Percentiles rank a stretch among this genome's conserved stretches.
These are phyloP conservation scores for Telenomus remus DNA, from an alignment of 1,140 invertebrate genomes.

Conservation along the genomic window DNA sequence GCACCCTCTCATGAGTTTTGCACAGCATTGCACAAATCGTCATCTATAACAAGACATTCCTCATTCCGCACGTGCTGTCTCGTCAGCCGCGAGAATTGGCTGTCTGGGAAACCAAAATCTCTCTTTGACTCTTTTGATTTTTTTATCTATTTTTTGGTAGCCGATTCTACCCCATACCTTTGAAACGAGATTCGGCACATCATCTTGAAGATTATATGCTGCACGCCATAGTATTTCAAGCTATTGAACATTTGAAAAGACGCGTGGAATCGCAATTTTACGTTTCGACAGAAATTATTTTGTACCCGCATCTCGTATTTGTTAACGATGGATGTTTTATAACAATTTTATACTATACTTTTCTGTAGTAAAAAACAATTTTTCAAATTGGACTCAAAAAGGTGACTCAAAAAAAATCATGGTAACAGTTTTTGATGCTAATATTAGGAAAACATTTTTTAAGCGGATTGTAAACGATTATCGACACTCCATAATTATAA, in stretches of 20 bases:
- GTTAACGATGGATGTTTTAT: slow-evolving; percentile 20
- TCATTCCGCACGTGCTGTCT: slow-evolving; percentile 46
- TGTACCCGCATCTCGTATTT: slow-evolving; percentile 11
- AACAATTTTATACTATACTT: slow-evolving; percentile 2
- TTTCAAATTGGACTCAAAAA: no score
- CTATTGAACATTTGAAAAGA: slow-evolving; percentile 41
- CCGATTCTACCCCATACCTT: slow-evolving; percentile 15
- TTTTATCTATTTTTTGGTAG: slow-evolving; percentile 13
- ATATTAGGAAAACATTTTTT: no score
- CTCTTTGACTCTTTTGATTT: slow-evolving; percentile 26
- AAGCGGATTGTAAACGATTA: neutral
- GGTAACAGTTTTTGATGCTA: no score
- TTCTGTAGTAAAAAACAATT: no score
- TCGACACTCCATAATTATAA: neutral
- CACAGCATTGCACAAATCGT: slow-evolving; percentile 28
- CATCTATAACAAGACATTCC: slow-evolving; percentile 54
- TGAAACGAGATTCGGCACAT: slow-evolving; percentile 30
- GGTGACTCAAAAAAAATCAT: no score
- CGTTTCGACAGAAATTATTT: slow-evolving; percentile 27
- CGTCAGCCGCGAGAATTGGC: slow-evolving; percentile 46
- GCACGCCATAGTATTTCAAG: slow-evolving; percentile 31
- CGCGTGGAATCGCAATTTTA: slow-evolving; percentile 28
- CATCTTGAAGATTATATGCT: slow-evolving; percentile 48
- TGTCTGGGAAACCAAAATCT: slow-evolving; percentile 45
- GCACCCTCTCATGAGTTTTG: slow-evolving; percentile 19